Base-by-base conservation (phyloP, 2,113 vertebrate species). In the Addax nasomaculatus region DNA sequence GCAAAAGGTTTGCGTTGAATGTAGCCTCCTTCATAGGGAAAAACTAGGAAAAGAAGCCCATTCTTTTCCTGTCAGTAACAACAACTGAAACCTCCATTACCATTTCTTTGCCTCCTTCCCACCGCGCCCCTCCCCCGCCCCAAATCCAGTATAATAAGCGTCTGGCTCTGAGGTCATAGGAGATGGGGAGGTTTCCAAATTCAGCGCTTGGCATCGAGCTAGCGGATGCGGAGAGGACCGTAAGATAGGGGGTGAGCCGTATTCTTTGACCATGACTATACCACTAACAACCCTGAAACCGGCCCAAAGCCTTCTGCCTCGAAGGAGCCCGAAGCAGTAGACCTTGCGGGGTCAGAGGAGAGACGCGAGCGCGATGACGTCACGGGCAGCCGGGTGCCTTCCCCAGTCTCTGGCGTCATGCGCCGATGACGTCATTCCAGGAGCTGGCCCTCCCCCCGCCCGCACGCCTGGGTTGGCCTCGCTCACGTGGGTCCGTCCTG, bases 361-460 rank as follows among this genome's bases (percentile, higher is more conserved):
- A 33, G 0, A 49, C 3, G 25, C 3, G 10, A 33, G 5, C 2
- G 16, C 85, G n/a, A 33, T 97, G 98, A 97, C 91, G 87, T 97
- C 95, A 97, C 23, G 27, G 33, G 79, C 53, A 78, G 57, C 80
- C 19, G 14, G 90, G 96, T 64, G 92, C 96, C 95, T 97, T 67
- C 97, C 97, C 96, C 84, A 10, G 96, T 29, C 87, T 67, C 47
- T 92, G 90, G 70, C 97, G 86, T 96, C 96, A 96, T 0, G 96
- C 78, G 86, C 60, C 21, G 86, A 92, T 98, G 97, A 98, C 97
- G 96, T 97, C 97, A 98, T 0, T 21, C 39, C 9, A 4, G 78
- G 78, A 60, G 49, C 85, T 57, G 62, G 7, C 76, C 64, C 47
- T 29, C 49, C n/a, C n/a, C 64, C 53, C 39, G 49, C 30, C 45